Base-by-base conservation (phyloP, 2,888 invertebrate genomes). In the Sesamia inferens region DNA sequence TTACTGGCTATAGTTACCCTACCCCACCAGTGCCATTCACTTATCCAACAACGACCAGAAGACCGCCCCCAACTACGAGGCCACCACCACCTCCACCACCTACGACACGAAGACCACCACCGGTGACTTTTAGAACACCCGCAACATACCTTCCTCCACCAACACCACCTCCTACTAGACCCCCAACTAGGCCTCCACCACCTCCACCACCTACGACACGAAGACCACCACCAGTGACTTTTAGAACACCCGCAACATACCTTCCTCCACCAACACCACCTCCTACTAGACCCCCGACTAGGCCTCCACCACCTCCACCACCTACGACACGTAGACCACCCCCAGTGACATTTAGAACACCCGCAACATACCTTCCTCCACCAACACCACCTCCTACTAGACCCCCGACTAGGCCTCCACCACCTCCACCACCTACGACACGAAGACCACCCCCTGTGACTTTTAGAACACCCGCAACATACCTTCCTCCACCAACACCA, bases 1-100 rank as follows among this genome's bases (percentile, higher is more conserved):
- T 16, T 6, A 78, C 79, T 59, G 88, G 88, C 0, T 89, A 88
- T 59, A 82, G 72, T 6, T 88, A 88, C 69, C 87, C 84, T 16
- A 80, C 85, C 73, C 68, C 88, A 78, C 42, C 48, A 47, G 69
- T 82, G 8, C 68, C 84, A 0, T 87, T 85, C 10, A 83, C 86
- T 24, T 85, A 84, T 58, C 84, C 86, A 58, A 83, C 87, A 0
- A 82, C 87, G 5, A 78, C 78, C 5, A 67, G 62, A 39, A 74
- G 63, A 11, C 78, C 78, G 13, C 74, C 73, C 0, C 78, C 82
- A 0, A 71, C 81, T 0, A 69, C 78, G n/a, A 31, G 31, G 31
- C 31, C 2, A 31, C 72, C 44, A 11, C 68, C 66, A 22, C 68
- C 68, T n/a, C 31, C 31, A 31, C 31, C 31, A 31, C 51, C 63